phyloP scores from a whole-genome alignment of 2,113 vertebrate species.

The Ceuthmochares aereus region DNA sequence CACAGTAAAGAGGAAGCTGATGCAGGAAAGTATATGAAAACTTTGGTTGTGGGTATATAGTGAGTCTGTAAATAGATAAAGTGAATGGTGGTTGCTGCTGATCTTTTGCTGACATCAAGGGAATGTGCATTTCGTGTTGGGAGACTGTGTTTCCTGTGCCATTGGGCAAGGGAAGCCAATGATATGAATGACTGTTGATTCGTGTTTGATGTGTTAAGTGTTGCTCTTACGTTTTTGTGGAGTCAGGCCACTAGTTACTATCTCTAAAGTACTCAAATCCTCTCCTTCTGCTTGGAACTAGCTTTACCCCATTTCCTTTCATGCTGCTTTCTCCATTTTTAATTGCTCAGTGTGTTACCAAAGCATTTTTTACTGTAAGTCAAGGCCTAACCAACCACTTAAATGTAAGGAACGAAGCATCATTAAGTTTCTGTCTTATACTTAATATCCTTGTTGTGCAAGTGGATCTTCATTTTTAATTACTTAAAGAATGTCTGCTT shows the following conservation, averaged over 20 bases:
- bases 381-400: neutral
- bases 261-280: neutral
- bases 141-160: neutral
- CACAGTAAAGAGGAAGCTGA: neutral
- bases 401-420: neutral
- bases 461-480: neutral
- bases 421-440: neutral
- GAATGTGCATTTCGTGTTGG: neutral
- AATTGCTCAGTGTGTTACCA: neutral
- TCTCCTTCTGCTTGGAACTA: neutral
- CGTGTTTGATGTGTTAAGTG: neutral
- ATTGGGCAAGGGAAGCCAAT: neutral
- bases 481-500: neutral
- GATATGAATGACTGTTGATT: neutral
- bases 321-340: neutral
- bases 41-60: neutral
- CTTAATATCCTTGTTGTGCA: neutral
- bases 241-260: neutral
- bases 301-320: neutral
- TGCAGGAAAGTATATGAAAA: neutral
- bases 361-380: neutral
- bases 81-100: neutral
- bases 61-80: neutral
- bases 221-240: neutral
- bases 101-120: neutral